Evolutionary conservation across 1,140 invertebrate species (phyloP).

Genomic region (Leptinotarsa undecemlineata): DNA sequence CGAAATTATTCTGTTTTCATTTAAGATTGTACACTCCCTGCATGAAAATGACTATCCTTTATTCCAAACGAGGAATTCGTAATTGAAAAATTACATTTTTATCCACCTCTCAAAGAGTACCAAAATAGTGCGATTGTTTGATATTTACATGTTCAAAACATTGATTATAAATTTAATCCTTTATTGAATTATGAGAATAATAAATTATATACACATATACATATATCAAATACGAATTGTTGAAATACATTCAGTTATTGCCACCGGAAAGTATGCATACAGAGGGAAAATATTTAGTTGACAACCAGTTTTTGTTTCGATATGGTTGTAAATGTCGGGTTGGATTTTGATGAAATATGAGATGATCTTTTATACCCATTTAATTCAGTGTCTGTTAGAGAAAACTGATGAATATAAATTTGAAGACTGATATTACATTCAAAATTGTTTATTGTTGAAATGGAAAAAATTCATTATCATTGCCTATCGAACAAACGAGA

Average conservation of each 20-base stretch:
- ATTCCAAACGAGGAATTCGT: too few species aligned
- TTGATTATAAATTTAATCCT: neutral
- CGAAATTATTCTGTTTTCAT: too few species aligned
- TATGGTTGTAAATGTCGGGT: neutral
- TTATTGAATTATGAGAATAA: neutral
- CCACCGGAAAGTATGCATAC: constrained; percentile 2
- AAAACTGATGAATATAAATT: too few species aligned
- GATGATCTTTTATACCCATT: too few species aligned
- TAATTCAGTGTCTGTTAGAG: too few species aligned
- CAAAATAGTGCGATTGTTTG: neutral
- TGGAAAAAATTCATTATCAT: too few species aligned
- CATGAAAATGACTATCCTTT: too few species aligned
- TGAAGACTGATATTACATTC: too few species aligned
- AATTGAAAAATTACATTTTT: neutral
- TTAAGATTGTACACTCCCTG: too few species aligned
- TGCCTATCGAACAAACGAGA: too few species aligned
- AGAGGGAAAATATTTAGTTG: neutral
- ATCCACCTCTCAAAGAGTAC: neutral
- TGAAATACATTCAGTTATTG: neutral
- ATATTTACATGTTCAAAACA: neutral
- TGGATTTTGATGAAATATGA: too few species aligned
- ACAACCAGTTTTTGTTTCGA: neutral
- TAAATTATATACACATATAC: neutral
- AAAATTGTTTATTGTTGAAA: too few species aligned
- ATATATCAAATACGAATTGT: neutral